A percentile compares a stretch with the other conserved stretches of the same genome.
These are phyloP conservation scores for Agrotis clavis DNA, from an alignment of 2,888 invertebrate species.

Conservation along the genomic window DNA sequence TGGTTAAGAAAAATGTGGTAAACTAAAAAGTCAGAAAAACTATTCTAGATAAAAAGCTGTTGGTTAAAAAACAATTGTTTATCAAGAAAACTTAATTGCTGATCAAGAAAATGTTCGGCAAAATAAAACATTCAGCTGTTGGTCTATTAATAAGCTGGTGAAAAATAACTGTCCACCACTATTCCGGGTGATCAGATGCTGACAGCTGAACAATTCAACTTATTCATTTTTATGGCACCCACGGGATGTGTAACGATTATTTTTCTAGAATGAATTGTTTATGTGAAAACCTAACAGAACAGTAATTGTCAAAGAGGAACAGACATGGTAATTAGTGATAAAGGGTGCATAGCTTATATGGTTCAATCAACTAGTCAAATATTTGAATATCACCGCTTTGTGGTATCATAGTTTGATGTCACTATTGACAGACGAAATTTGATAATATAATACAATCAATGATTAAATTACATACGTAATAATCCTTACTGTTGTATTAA, in stretches of 20 bases:
- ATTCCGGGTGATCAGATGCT: too few relatives aligned
- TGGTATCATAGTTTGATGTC: neutral
- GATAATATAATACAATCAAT: constrained; percentile 9
- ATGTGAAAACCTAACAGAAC: neutral
- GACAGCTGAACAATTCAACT: neutral
- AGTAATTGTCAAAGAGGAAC: neutral
- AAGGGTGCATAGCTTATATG: constrained; percentile 42
- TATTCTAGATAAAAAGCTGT: neutral
- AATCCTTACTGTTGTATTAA: neutral
- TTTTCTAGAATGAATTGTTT: neutral
- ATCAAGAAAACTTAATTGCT: neutral
- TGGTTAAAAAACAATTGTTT: neutral
- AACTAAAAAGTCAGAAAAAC: too few relatives aligned
- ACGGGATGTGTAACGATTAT: neutral
- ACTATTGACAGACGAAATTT: constrained; percentile 17
- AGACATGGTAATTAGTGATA: constrained; percentile 1
- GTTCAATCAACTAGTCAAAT: constrained; percentile 46
- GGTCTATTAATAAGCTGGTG: too few relatives aligned
- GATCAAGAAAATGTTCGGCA: neutral
- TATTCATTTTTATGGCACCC: neutral
- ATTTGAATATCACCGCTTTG: constrained; percentile 30
- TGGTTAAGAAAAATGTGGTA: neutral
- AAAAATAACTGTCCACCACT: too few relatives aligned
- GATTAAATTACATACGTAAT: neutral
- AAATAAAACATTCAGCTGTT: too few relatives aligned